These are phyloP conservation scores for Neolamprologus sp. DNA, from an alignment of 2,113 vertebrate species.

Conservation along the genomic window DNA sequence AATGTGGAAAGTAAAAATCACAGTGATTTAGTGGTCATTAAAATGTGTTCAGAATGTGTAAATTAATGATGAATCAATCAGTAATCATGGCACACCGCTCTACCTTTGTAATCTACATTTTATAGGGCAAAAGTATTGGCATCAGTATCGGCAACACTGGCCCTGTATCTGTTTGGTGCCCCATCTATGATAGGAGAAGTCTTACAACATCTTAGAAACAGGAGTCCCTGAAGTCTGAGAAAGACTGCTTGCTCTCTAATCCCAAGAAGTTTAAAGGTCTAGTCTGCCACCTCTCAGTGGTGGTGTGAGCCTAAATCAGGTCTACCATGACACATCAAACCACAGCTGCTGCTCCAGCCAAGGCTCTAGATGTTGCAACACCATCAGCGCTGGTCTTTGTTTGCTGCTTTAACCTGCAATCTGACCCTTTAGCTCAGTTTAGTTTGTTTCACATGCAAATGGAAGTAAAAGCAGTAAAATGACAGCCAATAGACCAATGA, in stretches of 20 bases:
- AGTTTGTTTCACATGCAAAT: neutral
- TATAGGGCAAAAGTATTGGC: neutral
- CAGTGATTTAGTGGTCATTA: neutral
- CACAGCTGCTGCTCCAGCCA: neutral
- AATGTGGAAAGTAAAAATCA: neutral
- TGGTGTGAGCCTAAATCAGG: neutral
- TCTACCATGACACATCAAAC: constrained; percentile 7
- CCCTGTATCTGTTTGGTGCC: neutral
- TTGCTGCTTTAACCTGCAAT: neutral
- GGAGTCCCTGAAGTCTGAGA: neutral
- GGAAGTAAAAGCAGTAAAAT: neutral
- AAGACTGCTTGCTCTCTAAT: neutral
- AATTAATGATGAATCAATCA: neutral
- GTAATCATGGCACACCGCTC: neutral
- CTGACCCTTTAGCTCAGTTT: neutral
- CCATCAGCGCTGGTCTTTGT: neutral
- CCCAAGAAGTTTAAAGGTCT: neutral
- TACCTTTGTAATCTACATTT: neutral
- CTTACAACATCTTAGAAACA: neutral
- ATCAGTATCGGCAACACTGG: neutral
- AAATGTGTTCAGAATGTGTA: neutral
- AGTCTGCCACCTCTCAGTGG: neutral
- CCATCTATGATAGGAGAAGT: neutral
- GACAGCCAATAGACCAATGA: neutral
- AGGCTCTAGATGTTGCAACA: neutral